phyloP scores from a whole-genome alignment of 2,113 vertebrate species.

The Tympanuchus pallidicinctus region DNA sequence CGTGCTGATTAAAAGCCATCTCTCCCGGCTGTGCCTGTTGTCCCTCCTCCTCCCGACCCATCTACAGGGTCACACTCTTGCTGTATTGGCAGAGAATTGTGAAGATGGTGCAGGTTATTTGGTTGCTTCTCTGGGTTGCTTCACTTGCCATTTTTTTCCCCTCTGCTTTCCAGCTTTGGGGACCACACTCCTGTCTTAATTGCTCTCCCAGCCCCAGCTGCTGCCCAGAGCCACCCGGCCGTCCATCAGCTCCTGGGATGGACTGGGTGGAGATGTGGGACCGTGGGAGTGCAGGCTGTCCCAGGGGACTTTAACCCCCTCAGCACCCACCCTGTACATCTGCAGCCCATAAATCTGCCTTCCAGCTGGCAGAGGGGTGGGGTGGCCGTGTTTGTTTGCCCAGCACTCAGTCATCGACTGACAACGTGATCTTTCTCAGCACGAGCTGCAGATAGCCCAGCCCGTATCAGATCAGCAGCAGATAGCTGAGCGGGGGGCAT shows the following conservation, averaged over 20 bases:
- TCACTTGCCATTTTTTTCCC: not conserved
- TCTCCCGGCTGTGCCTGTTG: not conserved
- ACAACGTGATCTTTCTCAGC: accelerated
- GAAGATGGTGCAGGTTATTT: too few relatives aligned
- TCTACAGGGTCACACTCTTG: not conserved
- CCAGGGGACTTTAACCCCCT: conserved; percentile 8
- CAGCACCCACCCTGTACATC: not conserved
- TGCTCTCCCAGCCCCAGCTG: not conserved
- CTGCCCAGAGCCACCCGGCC: not conserved
- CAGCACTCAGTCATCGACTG: not conserved
- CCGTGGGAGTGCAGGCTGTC: not conserved
- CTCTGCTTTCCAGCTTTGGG: not conserved
- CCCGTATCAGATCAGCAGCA: not conserved
- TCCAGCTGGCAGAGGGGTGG: not conserved
- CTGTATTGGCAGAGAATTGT: not conserved
- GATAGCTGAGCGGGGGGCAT: not conserved
- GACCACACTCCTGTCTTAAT: too few relatives aligned
- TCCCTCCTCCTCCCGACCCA: not conserved
- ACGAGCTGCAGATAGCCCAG: not conserved
- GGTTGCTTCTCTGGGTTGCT: not conserved
- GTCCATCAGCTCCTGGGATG: not conserved
- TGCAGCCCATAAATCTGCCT: not conserved
- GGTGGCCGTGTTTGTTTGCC: not conserved
- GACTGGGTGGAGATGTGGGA: not conserved
- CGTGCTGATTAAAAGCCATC: conserved; percentile 32